These are phyloP conservation scores for Manis pentadactyla DNA, from an alignment of 2,797 vertebrate species.

Conservation along the genomic window DNA sequence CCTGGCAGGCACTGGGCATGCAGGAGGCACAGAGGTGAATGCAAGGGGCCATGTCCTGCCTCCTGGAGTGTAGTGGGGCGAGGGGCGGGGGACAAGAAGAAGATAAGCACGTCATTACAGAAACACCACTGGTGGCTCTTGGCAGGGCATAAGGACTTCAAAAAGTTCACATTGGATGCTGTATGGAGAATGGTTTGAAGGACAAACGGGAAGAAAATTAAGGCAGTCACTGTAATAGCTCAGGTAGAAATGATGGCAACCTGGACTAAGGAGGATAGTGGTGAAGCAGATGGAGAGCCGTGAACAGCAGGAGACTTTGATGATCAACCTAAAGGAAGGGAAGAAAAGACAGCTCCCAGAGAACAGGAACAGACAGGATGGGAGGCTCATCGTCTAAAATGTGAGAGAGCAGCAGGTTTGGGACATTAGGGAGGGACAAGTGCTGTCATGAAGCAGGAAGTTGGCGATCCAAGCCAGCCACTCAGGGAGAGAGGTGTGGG, in stretches of 20 bases:
- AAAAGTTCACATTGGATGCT: background rate
- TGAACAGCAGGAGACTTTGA: background rate
- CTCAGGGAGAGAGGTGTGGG: background rate
- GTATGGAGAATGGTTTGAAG: background rate
- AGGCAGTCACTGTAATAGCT: background rate
- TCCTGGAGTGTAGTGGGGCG: background rate
- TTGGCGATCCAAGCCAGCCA: background rate
- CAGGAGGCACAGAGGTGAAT: fast-evolving
- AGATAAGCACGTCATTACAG: background rate
- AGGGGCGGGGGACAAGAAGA: background rate
- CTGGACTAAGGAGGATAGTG: background rate
- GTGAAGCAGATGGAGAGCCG: background rate
- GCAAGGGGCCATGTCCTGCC: background rate
- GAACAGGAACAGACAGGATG: background rate
- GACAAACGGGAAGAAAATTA: background rate
- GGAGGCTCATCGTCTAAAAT: background rate
- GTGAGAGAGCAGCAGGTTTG: background rate
- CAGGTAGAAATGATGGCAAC: background rate
- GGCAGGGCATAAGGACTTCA: background rate
- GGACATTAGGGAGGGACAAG: background rate
- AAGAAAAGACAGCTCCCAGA: background rate
- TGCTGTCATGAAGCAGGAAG: background rate
- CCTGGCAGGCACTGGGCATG: too few species aligned
- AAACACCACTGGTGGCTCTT: background rate
- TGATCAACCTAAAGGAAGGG: background rate